Conservation (phyloP, 1,140 invertebrate species). For the Probaryconus sp. region DNA sequence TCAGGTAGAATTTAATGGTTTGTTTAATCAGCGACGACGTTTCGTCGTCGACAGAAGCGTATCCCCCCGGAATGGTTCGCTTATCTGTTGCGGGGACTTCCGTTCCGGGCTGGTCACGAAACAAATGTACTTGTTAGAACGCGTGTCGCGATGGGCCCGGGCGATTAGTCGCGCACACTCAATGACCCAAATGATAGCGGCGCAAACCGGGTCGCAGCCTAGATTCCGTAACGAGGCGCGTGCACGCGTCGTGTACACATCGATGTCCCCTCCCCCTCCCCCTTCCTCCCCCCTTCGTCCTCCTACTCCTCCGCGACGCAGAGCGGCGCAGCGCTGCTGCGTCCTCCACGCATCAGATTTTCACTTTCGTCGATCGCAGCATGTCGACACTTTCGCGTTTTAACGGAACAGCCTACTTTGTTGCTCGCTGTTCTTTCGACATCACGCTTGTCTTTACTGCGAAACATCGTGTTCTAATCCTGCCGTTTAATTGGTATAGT, state of each 20-base stretch:
- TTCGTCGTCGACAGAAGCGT: too few relatives aligned
- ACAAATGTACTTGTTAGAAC: background rate
- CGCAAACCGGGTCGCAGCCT: slow-evolving; percentile 70
- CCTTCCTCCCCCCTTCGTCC: slow-evolving; percentile 32
- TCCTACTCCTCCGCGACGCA: too few relatives aligned
- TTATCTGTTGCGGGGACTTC: slow-evolving; percentile 25
- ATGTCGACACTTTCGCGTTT: slow-evolving; percentile 70
- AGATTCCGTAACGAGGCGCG: slow-evolving; percentile 62
- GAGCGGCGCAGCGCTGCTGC: slow-evolving; percentile 29
- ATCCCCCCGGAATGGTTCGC: too few relatives aligned
- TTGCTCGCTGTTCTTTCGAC: slow-evolving; percentile 31
- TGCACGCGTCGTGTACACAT: slow-evolving; percentile 51
- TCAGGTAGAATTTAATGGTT: too few relatives aligned
- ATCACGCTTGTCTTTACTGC: slow-evolving; percentile 12
- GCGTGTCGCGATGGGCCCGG: slow-evolving; percentile 48
- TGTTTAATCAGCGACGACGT: too few relatives aligned
- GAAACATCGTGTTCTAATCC: background rate
- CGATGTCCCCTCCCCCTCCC: slow-evolving; percentile 1
- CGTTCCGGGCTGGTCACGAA: slow-evolving; percentile 1
- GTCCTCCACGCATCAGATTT: slow-evolving; percentile 61
- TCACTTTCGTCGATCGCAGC: slow-evolving; percentile 69
- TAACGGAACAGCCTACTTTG: slow-evolving; percentile 47
- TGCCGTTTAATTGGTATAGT: too few relatives aligned
- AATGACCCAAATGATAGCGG: slow-evolving; percentile 71
- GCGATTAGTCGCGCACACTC: slow-evolving; percentile 55